Percentiles rank a stretch among this genome's conserved stretches.
Evolutionary conservation across 2,888 invertebrate genomes (phyloP).

Genomic region (Adelphocoris suturalis): DNA sequence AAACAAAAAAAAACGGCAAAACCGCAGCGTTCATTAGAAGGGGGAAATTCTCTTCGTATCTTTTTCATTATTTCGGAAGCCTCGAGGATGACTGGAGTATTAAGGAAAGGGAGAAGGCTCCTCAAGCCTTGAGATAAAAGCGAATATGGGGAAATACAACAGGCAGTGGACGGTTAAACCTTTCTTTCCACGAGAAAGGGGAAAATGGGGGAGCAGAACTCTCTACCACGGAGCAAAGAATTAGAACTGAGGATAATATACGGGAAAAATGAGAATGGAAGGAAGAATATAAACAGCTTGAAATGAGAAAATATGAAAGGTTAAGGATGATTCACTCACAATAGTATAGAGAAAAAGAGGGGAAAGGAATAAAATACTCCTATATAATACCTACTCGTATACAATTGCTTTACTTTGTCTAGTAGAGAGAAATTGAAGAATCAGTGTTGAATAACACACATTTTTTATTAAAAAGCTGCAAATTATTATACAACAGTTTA

Average conservation of each 20-base stretch:
- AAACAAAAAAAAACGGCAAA: neutral
- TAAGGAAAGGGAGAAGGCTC: constrained; percentile 23
- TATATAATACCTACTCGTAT: neutral
- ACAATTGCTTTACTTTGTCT: neutral
- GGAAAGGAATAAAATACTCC: neutral
- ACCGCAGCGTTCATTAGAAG: constrained; percentile 23
- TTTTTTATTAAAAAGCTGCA: neutral
- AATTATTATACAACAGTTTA: too few relatives aligned
- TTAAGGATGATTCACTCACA: neutral
- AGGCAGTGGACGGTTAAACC: neutral
- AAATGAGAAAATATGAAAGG: neutral
- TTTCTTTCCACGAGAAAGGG: neutral
- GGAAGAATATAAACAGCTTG: neutral
- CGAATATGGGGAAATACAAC: constrained; percentile 48
- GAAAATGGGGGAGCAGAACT: neutral
- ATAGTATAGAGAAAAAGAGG: too few relatives aligned
- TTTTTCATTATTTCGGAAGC: constrained; percentile 52
- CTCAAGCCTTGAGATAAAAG: constrained; percentile 33
- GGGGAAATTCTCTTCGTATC: constrained; percentile 37
- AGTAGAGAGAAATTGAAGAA: neutral
- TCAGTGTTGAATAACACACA: neutral
- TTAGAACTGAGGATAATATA: constrained; percentile 21
- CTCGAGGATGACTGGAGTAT: constrained; percentile 45
- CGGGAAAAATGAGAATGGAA: neutral
- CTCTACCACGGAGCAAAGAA: neutral